Evolutionary conservation across 2,888 invertebrate genomes (phyloP), one percentile per base, ranked within the genome.

Genomic region (Sesia apiformis): DNA sequence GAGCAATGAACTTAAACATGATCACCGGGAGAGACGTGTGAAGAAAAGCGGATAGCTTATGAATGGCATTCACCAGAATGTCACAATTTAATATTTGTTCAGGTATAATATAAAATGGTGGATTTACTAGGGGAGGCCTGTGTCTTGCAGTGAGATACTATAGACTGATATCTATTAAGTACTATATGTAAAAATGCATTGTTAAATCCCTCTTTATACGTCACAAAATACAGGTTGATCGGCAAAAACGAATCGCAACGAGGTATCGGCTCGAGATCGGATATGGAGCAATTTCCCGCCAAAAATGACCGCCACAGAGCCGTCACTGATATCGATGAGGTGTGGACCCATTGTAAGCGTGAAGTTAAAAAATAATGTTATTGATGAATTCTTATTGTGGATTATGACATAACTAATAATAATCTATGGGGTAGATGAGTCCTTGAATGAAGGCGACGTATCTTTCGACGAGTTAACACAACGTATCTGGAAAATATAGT

Each of bases 271-370:
- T 64, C 66, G 63, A 64, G 72, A 78, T 78, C 88, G 88, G 88
- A 89, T 86, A 85, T 86, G 62, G 78, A 70, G 67, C 84, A 86
- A 88, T 89, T 88, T 88, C 88, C 88, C 78, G 69, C 63, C 72
- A 77, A 83, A 85, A 85, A 83, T 83, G 81, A 81, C 79, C 78
- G 76, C 67, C 70, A 74, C 65, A 70, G 70, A 75, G 67, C 66
- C 64, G 78, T 61, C 66, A 78, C 64, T 65, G 84, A 81, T 78
- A 81, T 73, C 62, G 46, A 46, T 46, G 43, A 8, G 8, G 46
- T 46, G 46, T 46, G 8, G 46, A 4, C 23, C 46, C 4, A 46
- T 8, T 46, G 46, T 5, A 8, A 46, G 46, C 46, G 46, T 46
- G 1, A 46, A 42, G 5, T 42, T 7, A 42, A 42, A 6, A 6